phyloP scores from a whole-genome alignment of 2,888 invertebrate species.

The Acronicta psi region DNA sequence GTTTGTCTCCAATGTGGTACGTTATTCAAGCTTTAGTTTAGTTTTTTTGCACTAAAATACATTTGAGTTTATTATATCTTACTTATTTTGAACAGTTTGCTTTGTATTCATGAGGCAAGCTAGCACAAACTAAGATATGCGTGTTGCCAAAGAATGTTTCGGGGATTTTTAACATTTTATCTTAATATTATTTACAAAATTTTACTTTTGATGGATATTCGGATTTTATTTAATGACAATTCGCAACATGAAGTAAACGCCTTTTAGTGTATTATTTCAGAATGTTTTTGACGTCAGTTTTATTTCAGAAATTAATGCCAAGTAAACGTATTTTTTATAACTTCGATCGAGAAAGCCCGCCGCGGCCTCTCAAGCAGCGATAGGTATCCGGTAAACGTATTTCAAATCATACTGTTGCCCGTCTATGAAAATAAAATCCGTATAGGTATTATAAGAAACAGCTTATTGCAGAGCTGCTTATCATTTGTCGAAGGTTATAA shows the following conservation, averaged over 20 bases:
- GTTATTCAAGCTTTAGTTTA: neutral
- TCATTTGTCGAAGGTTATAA: slow-evolving; percentile 24
- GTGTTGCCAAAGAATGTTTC: slow-evolving; percentile 6
- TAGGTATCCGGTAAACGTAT: neutral
- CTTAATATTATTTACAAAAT: slow-evolving; percentile 23
- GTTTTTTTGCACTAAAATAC: neutral
- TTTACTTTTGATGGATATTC: slow-evolving; percentile 21
- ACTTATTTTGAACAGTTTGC: neutral
- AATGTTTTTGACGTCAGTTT: slow-evolving; percentile 28
- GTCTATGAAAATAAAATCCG: no score
- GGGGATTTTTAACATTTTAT: slow-evolving; percentile 16
- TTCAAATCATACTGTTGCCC: neutral
- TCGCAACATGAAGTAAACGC: neutral
- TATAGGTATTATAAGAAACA: no score
- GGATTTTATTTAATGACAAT: slow-evolving; percentile 3
- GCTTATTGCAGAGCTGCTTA: neutral
- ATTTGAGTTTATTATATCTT: neutral
- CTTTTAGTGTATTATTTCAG: slow-evolving; percentile 12
- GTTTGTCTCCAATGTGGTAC: slow-evolving; percentile 18
- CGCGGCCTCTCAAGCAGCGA: neutral
- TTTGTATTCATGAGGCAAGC: slow-evolving; percentile 22
- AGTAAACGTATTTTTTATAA: slow-evolving; percentile 19
- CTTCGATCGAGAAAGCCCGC: slow-evolving; percentile 7
- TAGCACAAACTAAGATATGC: slow-evolving; percentile 27
- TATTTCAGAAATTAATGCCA: slow-evolving; percentile 26